Evolutionary conservation across 2,113 vertebrate species (phyloP).

Genomic region (Leuciscus idus): DNA sequence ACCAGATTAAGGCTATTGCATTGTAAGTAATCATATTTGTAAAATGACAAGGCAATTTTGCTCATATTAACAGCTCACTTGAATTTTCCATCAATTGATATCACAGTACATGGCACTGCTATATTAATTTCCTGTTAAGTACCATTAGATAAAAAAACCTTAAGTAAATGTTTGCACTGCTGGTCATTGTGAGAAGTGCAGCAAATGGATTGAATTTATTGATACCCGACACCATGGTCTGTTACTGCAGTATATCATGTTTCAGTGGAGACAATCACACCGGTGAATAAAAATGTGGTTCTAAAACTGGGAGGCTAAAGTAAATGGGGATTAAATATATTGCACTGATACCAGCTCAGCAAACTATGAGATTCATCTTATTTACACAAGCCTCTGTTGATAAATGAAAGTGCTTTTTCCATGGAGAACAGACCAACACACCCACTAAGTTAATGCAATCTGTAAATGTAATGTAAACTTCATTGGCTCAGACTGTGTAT

Average conservation of each 20-base stretch:
- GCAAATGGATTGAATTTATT: conserved; percentile 29
- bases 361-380: conserved; percentile 41
- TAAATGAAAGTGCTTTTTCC: conserved; percentile 44
- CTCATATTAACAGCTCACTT: conserved; percentile 18
- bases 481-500: conserved; percentile 37
- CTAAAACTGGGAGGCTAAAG: not conserved
- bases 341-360: not conserved
- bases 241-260: conserved; percentile 9
- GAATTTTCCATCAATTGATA: conserved; percentile 30
- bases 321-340: not conserved
- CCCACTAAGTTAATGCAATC: conserved; percentile 10
- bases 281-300: conserved; percentile 41
- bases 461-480: conserved; percentile 44
- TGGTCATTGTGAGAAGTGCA: conserved; percentile 20
- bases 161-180: conserved; percentile 45
- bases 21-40: not conserved
- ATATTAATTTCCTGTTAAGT: conserved; percentile 49
- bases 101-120: conserved; percentile 29
- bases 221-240: conserved; percentile 1
- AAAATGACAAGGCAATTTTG: not conserved
- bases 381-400: conserved; percentile 46
- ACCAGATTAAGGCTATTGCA: not conserved
- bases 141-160: conserved; percentile 30
- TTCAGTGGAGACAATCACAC: conserved; percentile 39
- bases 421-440: conserved; percentile 10